These are phyloP conservation scores for Netelia virgata DNA, from an alignment of 2,888 invertebrate species.

Conservation along the genomic window DNA sequence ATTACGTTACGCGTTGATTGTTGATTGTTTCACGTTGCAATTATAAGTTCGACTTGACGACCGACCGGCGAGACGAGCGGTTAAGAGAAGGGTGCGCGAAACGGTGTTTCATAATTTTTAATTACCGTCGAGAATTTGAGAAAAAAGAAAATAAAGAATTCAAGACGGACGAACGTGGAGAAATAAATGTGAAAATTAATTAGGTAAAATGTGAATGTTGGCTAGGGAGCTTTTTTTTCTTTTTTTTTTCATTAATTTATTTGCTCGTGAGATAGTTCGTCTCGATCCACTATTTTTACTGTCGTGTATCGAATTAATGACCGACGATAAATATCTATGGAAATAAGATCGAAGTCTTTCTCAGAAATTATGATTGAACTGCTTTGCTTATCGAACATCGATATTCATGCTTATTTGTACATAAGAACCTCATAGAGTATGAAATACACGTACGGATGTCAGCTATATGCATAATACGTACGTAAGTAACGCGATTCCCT, in stretches of 20 bases:
- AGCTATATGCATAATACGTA: background rate
- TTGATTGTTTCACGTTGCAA: constrained; percentile 82
- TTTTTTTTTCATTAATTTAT: background rate
- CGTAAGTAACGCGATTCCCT: background rate
- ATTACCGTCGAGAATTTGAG: constrained; percentile 70
- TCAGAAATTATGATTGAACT: constrained; percentile 21
- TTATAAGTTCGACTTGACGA: constrained; percentile 80
- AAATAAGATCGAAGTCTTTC: constrained; percentile 36
- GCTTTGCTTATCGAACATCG: constrained; percentile 10
- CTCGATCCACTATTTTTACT: constrained; percentile 8
- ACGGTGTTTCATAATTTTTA: constrained; percentile 80
- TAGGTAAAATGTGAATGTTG: constrained; percentile 13
- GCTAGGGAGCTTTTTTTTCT: background rate
- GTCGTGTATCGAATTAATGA: constrained; percentile 12
- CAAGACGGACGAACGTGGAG: background rate
- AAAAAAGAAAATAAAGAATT: constrained; percentile 19
- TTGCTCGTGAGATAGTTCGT: constrained; percentile 22
- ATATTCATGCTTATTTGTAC: background rate
- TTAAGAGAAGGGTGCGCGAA: constrained; percentile 25
- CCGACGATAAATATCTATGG: constrained; percentile 37
- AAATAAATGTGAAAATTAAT: background rate
- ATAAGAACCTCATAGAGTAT: background rate
- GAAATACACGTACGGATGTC: background rate
- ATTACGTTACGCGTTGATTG: constrained; percentile 69
- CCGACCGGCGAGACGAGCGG: constrained; percentile 16